phyloP scores from a whole-genome alignment of 2,113 vertebrate species.

The Thamnaconus septentrionalis region DNA sequence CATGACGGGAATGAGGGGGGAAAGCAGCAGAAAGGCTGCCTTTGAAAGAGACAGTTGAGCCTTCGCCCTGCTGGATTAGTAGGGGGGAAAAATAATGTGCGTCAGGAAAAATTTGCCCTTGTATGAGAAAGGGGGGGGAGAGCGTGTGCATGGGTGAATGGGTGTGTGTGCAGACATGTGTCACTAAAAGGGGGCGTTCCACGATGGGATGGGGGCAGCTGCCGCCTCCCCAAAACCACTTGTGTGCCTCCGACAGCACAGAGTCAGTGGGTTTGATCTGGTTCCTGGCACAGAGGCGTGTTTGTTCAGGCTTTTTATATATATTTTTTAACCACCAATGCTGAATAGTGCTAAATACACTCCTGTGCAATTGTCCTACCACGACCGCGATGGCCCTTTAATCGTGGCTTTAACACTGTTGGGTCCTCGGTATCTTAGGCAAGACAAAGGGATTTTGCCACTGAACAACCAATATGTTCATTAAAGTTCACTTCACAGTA shows the following conservation, averaged over 20 bases:
- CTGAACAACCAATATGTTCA: too few relatives aligned
- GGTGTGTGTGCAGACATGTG: slow-evolving; percentile 18
- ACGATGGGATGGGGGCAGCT: slow-evolving; percentile 47
- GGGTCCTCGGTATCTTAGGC: too few relatives aligned
- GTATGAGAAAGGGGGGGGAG: slow-evolving; percentile 32
- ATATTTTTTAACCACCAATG: too few relatives aligned
- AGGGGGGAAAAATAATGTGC: slow-evolving; percentile 53
- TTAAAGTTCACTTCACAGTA: too few relatives aligned
- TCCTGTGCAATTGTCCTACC: too few relatives aligned
- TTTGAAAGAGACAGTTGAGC: slow-evolving; percentile 52
- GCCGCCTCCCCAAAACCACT: slow-evolving; percentile 46
- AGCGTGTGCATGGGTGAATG: slow-evolving; percentile 2
- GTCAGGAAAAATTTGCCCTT: slow-evolving; percentile 58
- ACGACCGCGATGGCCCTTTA: too few relatives aligned
- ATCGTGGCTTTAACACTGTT: too few relatives aligned
- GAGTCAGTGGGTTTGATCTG: not conserved
- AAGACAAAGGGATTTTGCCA: too few relatives aligned
- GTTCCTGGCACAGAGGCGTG: too few relatives aligned
- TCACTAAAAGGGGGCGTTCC: slow-evolving; percentile 38
- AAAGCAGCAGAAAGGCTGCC: slow-evolving; percentile 47
- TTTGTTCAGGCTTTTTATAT: too few relatives aligned
- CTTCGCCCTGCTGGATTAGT: slow-evolving; percentile 60
- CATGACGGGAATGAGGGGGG: slow-evolving; percentile 44
- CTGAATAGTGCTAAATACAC: too few relatives aligned
- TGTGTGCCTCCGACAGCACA: slow-evolving; percentile 29